Conservation (phyloP, 2,113 vertebrate species). For the Atrichornis clamosus region DNA sequence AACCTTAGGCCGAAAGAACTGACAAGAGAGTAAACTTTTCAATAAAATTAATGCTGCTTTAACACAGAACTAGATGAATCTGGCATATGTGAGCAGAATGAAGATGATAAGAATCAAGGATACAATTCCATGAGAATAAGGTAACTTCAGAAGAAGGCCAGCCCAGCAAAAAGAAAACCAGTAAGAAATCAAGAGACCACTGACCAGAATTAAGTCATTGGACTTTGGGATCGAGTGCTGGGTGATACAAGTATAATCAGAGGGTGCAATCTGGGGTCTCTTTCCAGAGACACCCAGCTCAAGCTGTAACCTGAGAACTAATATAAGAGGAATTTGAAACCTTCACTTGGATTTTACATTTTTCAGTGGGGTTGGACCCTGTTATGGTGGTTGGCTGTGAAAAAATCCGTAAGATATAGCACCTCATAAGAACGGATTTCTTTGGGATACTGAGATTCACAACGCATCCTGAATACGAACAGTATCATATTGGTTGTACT, state of each 20-base stretch:
- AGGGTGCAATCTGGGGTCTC: rapidly evolving
- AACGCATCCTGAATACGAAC: background rate
- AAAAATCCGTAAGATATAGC: background rate
- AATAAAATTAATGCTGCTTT: background rate
- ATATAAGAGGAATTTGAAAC: background rate
- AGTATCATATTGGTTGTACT: background rate
- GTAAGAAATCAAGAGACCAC: background rate
- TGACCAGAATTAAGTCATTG: background rate
- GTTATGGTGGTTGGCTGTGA: background rate
- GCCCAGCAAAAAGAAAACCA: background rate
- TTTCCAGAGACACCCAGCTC: background rate
- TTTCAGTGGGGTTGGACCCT: background rate
- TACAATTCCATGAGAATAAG: background rate
- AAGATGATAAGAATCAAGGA: background rate
- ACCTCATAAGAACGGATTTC: background rate
- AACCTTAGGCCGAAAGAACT: background rate
- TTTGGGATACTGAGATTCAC: background rate
- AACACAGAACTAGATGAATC: background rate
- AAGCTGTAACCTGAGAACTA: background rate
- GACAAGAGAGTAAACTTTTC: background rate
- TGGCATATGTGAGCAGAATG: rapidly evolving
- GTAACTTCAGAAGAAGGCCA: background rate
- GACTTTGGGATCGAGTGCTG: background rate
- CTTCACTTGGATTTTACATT: background rate
- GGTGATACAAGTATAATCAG: background rate